Conservation (phyloP, 35 echinoderm and acorn worm species). For the Lytechinus variegatus region DNA sequence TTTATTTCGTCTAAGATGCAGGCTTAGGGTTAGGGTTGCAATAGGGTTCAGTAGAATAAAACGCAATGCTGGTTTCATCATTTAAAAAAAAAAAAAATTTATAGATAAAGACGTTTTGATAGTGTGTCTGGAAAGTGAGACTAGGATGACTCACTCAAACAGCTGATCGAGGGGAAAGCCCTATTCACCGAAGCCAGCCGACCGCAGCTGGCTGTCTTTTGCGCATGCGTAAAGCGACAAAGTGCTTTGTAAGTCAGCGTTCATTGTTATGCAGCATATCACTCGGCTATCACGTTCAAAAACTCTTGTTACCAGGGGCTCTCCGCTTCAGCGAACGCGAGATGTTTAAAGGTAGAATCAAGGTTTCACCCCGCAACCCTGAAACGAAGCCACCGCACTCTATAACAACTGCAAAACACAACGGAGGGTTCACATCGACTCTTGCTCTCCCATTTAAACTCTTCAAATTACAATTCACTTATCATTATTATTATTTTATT, state of each 20-base stretch:
- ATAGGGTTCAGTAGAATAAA: not conserved
- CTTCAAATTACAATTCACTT: too few relatives aligned
- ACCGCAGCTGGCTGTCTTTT: not conserved
- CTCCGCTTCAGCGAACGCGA: not conserved
- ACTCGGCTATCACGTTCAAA: not conserved
- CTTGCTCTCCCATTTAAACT: too few relatives aligned
- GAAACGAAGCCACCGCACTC: too few relatives aligned
- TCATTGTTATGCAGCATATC: not conserved
- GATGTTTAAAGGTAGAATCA: not conserved
- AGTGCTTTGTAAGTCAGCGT: not conserved
- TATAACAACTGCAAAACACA: too few relatives aligned
- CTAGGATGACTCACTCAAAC: not conserved
- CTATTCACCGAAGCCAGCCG: not conserved
- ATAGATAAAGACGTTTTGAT: not conserved
- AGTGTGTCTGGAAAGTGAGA: not conserved
- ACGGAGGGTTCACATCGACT: too few relatives aligned
- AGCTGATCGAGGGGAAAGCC: constrained; percentile 7
- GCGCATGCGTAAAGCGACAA: not conserved
- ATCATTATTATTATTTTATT: too few relatives aligned
- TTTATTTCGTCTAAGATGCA: too few relatives aligned
- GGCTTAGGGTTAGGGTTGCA: too few relatives aligned
- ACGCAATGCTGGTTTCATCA: not conserved
- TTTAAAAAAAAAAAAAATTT: too few relatives aligned
- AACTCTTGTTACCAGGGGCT: not conserved
- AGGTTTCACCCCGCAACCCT: not conserved